Evolutionary conservation across 2,888 invertebrate species (phyloP).

Genomic region (Clepsis dumicolana): DNA sequence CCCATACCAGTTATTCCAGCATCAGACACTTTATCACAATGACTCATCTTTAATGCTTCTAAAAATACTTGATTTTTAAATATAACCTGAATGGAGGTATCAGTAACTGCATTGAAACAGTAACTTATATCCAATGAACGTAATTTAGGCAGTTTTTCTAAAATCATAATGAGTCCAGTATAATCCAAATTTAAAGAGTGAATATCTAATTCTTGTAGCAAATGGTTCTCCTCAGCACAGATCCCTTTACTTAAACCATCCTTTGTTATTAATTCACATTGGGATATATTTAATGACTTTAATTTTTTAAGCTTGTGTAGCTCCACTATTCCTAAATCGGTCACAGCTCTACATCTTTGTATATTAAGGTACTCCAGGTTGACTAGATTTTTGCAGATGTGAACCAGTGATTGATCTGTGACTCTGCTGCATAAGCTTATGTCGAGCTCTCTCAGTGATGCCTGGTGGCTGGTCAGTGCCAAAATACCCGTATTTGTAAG

Average conservation of each 20-base stretch:
- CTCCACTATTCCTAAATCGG: slow-evolving; percentile 86
- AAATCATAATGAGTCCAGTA: slow-evolving; percentile 86
- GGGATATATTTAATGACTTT: slow-evolving; percentile 88
- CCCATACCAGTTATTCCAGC: slow-evolving; percentile 90
- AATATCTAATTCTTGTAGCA: slow-evolving; percentile 83
- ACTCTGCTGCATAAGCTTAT: slow-evolving; percentile 88
- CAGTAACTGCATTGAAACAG: slow-evolving; percentile 90
- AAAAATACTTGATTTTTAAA: slow-evolving; percentile 87
- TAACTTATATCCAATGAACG: slow-evolving; percentile 88
- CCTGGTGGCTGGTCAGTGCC: slow-evolving; percentile 85
- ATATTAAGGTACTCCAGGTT: slow-evolving; percentile 87
- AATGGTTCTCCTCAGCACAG: slow-evolving; percentile 78
- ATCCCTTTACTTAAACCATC: slow-evolving; percentile 87
- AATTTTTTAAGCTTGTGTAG: slow-evolving; percentile 85
- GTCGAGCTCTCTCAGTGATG: slow-evolving; percentile 85
- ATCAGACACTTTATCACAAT: slow-evolving; percentile 90
- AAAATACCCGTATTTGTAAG: slow-evolving; percentile 86
- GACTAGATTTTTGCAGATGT: slow-evolving; percentile 86
- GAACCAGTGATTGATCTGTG: slow-evolving; percentile 87
- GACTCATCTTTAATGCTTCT: slow-evolving; percentile 87
- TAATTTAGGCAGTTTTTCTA: slow-evolving; percentile 86
- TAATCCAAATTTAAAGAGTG: slow-evolving; percentile 88
- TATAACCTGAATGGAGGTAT: slow-evolving; percentile 88
- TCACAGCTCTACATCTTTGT: slow-evolving; percentile 88
- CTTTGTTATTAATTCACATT: slow-evolving; percentile 88